Conservation (phyloP, 1,140 invertebrate genomes). For the Drosophila virilis region DNA sequence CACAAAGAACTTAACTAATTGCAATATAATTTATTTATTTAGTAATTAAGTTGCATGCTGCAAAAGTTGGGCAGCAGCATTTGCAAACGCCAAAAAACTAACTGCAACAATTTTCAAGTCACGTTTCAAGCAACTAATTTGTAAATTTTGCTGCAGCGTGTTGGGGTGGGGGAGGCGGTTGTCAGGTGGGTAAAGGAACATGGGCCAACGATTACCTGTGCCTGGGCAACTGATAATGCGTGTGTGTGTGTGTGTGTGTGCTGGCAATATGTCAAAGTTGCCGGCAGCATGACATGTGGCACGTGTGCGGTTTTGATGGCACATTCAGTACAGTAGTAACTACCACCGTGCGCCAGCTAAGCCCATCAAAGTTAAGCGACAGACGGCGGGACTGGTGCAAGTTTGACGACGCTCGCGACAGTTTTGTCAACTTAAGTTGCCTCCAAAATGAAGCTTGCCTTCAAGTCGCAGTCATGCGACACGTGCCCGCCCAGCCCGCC, state of each 20-base stretch:
- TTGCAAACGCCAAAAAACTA: slow-evolving; percentile 38
- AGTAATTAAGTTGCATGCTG: slow-evolving; percentile 73
- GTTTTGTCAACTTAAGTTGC: slow-evolving; percentile 76
- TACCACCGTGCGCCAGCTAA: slow-evolving; percentile 30
- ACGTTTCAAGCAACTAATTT: slow-evolving; percentile 80
- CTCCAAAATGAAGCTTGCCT: slow-evolving; percentile 65
- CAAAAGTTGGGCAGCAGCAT: slow-evolving; percentile 51
- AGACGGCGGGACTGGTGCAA: slow-evolving; percentile 43
- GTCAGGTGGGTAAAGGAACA: slow-evolving; percentile 26
- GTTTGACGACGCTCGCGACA: slow-evolving; percentile 35
- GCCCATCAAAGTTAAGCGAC: slow-evolving; percentile 49
- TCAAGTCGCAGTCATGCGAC: slow-evolving; percentile 40
- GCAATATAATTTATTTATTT: slow-evolving; percentile 74
- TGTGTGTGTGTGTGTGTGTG: neutral
- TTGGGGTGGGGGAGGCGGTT: too few relatives aligned
- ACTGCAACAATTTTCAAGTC: slow-evolving; percentile 56
- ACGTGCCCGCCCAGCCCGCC: slow-evolving; percentile 20
- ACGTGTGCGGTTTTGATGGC: slow-evolving; percentile 75
- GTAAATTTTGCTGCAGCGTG: slow-evolving; percentile 66
- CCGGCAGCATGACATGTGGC: slow-evolving; percentile 65
- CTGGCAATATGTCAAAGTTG: slow-evolving; percentile 74
- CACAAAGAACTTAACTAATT: slow-evolving; percentile 54
- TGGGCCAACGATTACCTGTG: slow-evolving; percentile 30
- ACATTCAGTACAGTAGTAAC: slow-evolving; percentile 11
- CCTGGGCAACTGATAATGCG: slow-evolving; percentile 15